A percentile compares a stretch with the other conserved stretches of the same genome.
These are phyloP conservation scores for Ailuropoda melanoleuca DNA, from an alignment of 2,113 vertebrate species.

Conservation along the genomic window DNA sequence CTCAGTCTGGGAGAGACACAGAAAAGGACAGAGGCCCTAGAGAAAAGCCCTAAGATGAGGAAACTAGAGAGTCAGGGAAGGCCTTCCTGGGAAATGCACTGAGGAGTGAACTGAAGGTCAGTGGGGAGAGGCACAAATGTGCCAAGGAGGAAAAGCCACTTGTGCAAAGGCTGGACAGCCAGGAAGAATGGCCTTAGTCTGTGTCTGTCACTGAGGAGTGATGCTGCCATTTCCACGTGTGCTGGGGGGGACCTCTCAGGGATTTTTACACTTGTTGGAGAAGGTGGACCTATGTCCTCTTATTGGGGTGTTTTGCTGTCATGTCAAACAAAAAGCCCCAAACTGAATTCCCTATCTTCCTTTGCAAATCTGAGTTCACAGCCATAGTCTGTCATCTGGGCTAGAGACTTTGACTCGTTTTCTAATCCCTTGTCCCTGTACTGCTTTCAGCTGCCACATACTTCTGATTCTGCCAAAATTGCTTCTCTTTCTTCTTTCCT, in stretches of 20 bases:
- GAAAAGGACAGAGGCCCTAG: neutral
- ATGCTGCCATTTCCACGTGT: neutral
- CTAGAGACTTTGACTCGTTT: neutral
- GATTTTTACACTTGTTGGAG: neutral
- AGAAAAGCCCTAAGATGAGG: neutral
- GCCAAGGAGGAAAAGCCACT: neutral
- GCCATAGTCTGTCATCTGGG: neutral
- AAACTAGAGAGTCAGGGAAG: neutral
- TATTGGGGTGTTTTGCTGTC: neutral
- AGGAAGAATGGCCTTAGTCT: neutral
- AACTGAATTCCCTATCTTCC: neutral
- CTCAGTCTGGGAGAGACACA: neutral
- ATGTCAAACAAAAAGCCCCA: neutral
- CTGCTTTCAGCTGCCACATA: neutral
- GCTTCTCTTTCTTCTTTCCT: neutral
- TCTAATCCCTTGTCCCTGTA: neutral
- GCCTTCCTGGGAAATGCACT: neutral
- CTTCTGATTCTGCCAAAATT: neutral
- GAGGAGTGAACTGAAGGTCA: neutral
- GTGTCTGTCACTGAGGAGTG: neutral
- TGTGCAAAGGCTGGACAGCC: neutral
- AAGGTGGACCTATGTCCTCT: neutral
- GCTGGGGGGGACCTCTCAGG: neutral
- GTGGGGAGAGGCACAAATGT: neutral
- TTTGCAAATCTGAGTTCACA: slow-evolving; percentile 4